Conservation (phyloP, 64 coral and sea anemone species). For the Orbicella faveolata region DNA sequence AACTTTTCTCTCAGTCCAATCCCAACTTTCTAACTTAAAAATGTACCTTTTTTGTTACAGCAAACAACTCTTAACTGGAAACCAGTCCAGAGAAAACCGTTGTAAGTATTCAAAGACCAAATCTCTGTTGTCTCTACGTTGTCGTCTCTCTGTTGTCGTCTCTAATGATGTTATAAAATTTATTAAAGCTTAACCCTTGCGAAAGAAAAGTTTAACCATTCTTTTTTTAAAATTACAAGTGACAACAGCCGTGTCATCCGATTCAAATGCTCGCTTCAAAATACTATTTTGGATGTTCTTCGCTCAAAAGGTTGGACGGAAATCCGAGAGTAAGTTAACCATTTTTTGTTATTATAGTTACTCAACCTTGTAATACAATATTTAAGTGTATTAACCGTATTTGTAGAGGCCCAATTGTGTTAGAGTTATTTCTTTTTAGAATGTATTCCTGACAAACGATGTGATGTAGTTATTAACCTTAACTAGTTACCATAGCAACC, state of each 20-base stretch:
- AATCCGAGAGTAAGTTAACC: constrained; percentile 74
- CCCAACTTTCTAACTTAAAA: not conserved
- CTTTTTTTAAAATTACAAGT: constrained; percentile 44
- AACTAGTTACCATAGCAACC: too few species aligned
- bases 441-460: too few species aligned
- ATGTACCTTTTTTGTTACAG: constrained; percentile 34
- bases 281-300: constrained; percentile 94
- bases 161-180: too few species aligned
- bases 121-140: not conserved
- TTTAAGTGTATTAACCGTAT: not conserved
- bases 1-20: not conserved
- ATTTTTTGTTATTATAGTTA: not conserved
- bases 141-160: not conserved
- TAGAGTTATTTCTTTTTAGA: too few species aligned
- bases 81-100: constrained; percentile 76
- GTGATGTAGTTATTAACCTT: too few species aligned
- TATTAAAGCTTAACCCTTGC: too few species aligned
- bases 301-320: constrained; percentile 94
- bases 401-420: too few species aligned
- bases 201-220: too few species aligned
- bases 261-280: constrained; percentile 91
- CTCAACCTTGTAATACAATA: not conserved
- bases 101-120: constrained; percentile 51
- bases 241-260: constrained; percentile 92
- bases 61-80: constrained; percentile 80